Conservation (phyloP, 2,797 vertebrate species). For the Smutsia gigantea region DNA sequence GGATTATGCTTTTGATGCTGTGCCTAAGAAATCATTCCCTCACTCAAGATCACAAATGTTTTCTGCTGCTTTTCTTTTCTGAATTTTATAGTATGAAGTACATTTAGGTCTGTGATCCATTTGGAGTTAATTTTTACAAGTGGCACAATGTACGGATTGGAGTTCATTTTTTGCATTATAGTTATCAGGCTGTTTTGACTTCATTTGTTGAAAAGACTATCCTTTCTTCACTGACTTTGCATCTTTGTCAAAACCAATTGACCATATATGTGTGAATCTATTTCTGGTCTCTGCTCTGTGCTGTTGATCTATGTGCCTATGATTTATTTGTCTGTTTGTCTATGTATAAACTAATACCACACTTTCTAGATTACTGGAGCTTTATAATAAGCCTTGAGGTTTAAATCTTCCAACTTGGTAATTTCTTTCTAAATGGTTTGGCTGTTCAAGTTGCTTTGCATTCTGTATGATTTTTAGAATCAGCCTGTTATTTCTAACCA, state of each 20-base stretch:
- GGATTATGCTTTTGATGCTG: neutral
- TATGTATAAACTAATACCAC: neutral
- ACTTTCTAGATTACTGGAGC: neutral
- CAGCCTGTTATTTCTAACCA: slow-evolving; percentile 8
- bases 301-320: neutral
- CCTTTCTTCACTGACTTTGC: neutral
- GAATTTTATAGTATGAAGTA: neutral
- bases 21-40: neutral
- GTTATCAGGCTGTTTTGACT: neutral
- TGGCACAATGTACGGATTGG: neutral
- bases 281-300: neutral
- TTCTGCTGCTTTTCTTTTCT: slow-evolving; percentile 12
- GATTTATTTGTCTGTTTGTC: neutral
- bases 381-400: neutral
- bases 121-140: slow-evolving; percentile 25
- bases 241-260: neutral
- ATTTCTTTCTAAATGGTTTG: neutral
- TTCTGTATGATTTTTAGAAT: slow-evolving; percentile 4
- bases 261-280: neutral
- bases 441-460: neutral
- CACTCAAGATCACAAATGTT: neutral
- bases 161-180: neutral
- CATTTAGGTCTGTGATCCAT: neutral
- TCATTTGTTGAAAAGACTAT: slow-evolving; percentile 52
- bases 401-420: neutral